Evolutionary conservation across 2,888 invertebrate genomes (phyloP), one percentile per base, ranked within the genome.

Genomic region (Amphiduros pacificus): DNA sequence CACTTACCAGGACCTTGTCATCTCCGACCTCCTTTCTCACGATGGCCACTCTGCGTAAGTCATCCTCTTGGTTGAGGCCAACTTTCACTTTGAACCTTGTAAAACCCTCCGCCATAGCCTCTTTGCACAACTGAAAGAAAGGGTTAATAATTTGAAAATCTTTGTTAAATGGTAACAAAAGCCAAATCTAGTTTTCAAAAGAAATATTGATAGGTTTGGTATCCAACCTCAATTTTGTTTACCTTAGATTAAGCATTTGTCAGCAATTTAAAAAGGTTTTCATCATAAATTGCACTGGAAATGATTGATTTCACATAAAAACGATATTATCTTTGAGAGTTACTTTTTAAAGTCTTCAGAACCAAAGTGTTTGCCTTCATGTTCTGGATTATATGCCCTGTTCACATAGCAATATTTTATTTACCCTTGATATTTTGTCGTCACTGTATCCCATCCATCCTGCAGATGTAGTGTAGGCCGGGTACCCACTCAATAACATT

Each of bases 361-460:
- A 17, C 20, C 11, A 14, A 17, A 20, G 27, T 22, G 5, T n/a
- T n/a, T n/a, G n/a, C n/a, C n/a, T n/a, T n/a, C n/a, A n/a, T n/a
- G n/a, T n/a, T n/a, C n/a, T n/a, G n/a, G n/a, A n/a, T n/a, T n/a
- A n/a, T n/a, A n/a, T n/a, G n/a, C n/a, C n/a, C n/a, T n/a, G n/a
- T n/a, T n/a, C n/a, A 32, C 22, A 31, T 5, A 51, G 11, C n/a
- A 26, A 9, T n/a, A n/a, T 17, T 55, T 22, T 24, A 6, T 27
- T 22, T 52, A 83, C 82, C 75, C 86, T 81, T 63, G 86, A 84
- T 2, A 94, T 88, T 72, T 88, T 87, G 57, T 90, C 90, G 74
- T 93, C 90, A 29, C 88, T 87, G 81, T 94, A 94, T 0, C 93
- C 93, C 68, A 94, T 77, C 94, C 94, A 95, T 44, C 93, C 91